Evolutionary conservation across 2,888 invertebrate genomes (phyloP).

Genomic region (Acrocyrtus sp.): DNA sequence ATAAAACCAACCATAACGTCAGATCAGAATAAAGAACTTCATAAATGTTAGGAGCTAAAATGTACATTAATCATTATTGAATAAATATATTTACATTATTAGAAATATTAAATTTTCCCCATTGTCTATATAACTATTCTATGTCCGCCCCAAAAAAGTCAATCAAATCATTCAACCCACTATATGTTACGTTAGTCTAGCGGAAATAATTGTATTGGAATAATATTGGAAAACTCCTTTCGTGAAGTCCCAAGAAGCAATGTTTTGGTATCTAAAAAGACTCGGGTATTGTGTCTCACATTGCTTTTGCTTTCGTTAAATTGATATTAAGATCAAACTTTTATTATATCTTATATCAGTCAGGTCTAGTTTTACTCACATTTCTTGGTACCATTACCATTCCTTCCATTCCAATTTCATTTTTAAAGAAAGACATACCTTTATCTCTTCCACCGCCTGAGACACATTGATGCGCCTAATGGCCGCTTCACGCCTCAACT

Average conservation of each 20-base stretch:
- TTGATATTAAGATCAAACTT: no score
- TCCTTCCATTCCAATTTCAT: no score
- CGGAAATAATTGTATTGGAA: background rate
- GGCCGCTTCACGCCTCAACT: conserved; percentile 89
- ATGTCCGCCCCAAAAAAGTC: background rate
- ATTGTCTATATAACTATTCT: no score
- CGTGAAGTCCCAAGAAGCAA: background rate
- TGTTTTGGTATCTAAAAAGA: background rate
- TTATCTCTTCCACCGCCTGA: conserved; percentile 90
- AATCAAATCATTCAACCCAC: background rate
- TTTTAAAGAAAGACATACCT: conserved; percentile 68
- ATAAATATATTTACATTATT: background rate
- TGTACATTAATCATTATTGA: background rate
- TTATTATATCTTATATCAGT: no score
- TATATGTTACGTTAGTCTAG: background rate
- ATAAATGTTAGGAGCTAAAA: conserved; percentile 17
- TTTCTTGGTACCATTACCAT: no score
- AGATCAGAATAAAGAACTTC: conserved; percentile 17
- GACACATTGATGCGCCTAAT: conserved; percentile 88
- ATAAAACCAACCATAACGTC: conserved; percentile 33
- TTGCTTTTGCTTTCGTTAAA: background rate
- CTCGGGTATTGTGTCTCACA: no score
- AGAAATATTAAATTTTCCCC: background rate
- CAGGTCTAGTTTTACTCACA: no score
- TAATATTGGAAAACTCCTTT: background rate